Evolutionary conservation across 1,140 invertebrate species (phyloP), one percentile per base, ranked within the genome.

Genomic region (Camponotus floridanus): DNA sequence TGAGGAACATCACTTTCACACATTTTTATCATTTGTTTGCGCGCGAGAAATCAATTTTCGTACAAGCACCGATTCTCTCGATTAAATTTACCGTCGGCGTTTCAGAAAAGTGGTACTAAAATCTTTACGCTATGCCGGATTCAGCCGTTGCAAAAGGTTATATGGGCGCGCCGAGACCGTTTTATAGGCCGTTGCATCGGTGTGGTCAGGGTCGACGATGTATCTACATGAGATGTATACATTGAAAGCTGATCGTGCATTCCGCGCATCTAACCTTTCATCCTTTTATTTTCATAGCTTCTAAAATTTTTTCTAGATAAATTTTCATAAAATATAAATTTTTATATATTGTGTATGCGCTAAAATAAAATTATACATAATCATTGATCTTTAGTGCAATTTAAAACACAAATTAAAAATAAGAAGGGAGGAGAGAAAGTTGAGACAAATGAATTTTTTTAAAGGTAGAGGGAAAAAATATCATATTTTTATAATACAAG

Each of bases 81-180:
- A 78, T 78, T 78, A 78, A 59, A 78, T 78, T 62, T 64, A 64
- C 39, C 7, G 15, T 78, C 39, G 59, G 39, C 11, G 21, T 76
- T 76, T 36, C 26, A 64, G 26, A 64, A 64, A 78, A 64, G 59
- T 64, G 45, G 39, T 11, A 78, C 61, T 78, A 78, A 78, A 78
- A 78, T 78, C 74, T 78, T 64, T 45, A 62, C 61, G 74, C 39
- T 64, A 13, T 45, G 18, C 39, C 39, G 18, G 39, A 78, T 78
- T 78, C 59, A 64, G 36, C 26, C 9, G 59, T 33, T 64, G 74
- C 45, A 78, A 78, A 78, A 78, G 59, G 74, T 78, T 78, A 78
- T 78, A 78, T 42, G 78, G 51, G 78, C 67, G 74, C 74, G 74
- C 39, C 57, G 74, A 79, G 65, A 64, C n/a, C 74, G 59, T 73